phyloP scores from a whole-genome alignment of 1,140 invertebrate genomes.

The Rhagoletis pomonella region DNA sequence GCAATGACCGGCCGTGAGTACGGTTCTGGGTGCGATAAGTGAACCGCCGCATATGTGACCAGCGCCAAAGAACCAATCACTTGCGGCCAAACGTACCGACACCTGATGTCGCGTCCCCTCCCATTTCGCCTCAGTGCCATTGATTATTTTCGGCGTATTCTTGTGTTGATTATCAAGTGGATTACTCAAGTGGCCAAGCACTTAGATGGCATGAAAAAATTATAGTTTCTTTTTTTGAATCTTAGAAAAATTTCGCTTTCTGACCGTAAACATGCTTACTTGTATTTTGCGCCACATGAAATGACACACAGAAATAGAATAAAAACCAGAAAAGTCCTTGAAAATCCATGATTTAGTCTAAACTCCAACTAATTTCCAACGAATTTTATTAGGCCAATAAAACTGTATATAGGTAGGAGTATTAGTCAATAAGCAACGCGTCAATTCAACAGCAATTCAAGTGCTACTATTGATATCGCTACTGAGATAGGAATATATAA shows the following conservation, averaged over 20 bases:
- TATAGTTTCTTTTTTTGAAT: background rate
- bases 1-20: slow-evolving; percentile 67
- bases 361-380: too few relatives aligned
- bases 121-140: slow-evolving; percentile 54
- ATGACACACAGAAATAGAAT: background rate
- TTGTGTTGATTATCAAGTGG: background rate
- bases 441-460: background rate
- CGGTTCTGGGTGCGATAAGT: slow-evolving; percentile 56
- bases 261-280: background rate
- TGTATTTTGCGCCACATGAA: background rate
- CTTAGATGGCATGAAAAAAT: background rate
- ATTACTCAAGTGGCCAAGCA: background rate
- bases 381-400: background rate
- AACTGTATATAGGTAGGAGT: background rate
- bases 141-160: slow-evolving; percentile 49
- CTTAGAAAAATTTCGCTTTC: background rate
- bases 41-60: slow-evolving; percentile 62
- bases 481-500: background rate
- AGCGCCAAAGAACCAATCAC: slow-evolving; percentile 53
- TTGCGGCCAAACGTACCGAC: slow-evolving; percentile 41
- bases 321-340: background rate
- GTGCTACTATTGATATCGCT: background rate
- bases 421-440: background rate
- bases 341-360: background rate
- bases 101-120: slow-evolving; percentile 51